Percentiles rank a stretch among this genome's conserved stretches.
Evolutionary conservation across 2,113 vertebrate genomes (phyloP).

Genomic region (Carassius carassius): DNA sequence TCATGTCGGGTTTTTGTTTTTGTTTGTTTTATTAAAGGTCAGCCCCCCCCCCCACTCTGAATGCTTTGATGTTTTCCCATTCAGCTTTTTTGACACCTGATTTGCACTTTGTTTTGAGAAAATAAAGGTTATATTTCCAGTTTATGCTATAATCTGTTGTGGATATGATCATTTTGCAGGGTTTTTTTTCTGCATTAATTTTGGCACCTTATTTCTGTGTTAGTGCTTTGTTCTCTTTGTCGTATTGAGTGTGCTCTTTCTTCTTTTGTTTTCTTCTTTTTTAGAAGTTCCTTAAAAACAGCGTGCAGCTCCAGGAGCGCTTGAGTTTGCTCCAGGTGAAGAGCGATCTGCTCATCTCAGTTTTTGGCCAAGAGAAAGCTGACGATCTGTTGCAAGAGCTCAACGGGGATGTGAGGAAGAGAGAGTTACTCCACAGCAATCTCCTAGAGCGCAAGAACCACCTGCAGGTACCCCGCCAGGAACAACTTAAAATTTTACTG

Average conservation of each 20-base stretch:
- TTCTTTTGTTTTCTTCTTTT: conserved; percentile 18
- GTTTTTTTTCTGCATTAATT: neutral
- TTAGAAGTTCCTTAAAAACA: conserved; percentile 77
- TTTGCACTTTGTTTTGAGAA: conserved; percentile 1
- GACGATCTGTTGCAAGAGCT: conserved; percentile 74
- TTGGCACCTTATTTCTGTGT: neutral
- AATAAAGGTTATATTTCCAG: neutral
- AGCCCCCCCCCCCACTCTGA: neutral
- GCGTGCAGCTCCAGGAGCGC: conserved; percentile 81
- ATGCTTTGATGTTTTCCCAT: neutral
- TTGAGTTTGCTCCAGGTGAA: conserved; percentile 78
- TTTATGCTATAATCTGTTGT: neutral
- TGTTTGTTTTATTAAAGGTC: neutral
- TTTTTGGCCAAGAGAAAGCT: conserved; percentile 80
- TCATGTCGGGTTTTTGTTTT: neutral
- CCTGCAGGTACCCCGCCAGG: conserved; percentile 77
- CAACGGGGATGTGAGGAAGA: conserved; percentile 69
- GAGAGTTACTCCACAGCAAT: conserved; percentile 80
- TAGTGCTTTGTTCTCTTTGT: conserved; percentile 16
- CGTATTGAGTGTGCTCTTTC: neutral
- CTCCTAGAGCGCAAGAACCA: conserved; percentile 83
- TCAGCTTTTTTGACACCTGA: neutral
- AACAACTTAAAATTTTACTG: neutral
- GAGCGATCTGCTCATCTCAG: conserved; percentile 75
- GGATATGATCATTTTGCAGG: neutral